phyloP scores from a whole-genome alignment of 2,113 vertebrate species.

The Lycocorax pyrrhopterus region DNA sequence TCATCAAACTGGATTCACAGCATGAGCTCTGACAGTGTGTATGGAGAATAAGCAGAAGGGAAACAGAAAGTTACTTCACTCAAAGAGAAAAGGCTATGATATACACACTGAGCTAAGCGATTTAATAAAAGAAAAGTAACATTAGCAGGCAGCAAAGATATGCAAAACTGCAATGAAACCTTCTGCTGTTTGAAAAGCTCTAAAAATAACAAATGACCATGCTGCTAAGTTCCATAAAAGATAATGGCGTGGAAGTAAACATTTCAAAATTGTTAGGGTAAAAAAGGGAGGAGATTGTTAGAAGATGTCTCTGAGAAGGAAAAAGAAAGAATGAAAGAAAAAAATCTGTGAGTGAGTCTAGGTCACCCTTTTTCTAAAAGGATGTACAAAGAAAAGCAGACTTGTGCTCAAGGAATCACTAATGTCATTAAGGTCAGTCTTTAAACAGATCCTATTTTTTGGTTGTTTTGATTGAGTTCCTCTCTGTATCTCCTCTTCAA shows the following conservation, averaged over 20 bases:
- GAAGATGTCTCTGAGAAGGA: neutral
- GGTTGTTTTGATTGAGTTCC: neutral
- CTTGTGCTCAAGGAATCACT: neutral
- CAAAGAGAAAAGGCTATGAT: neutral
- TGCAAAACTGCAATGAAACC: slow-evolving; percentile 11
- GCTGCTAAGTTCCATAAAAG: slow-evolving; percentile 12
- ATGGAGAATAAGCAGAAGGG: neutral
- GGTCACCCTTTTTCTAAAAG: neutral
- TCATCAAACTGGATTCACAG: neutral
- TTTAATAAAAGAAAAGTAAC: neutral
- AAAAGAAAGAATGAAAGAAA: neutral
- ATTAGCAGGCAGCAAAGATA: slow-evolving; percentile 25
- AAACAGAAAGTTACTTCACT: slow-evolving; percentile 2
- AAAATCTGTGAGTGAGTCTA: neutral
- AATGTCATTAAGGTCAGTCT: neutral
- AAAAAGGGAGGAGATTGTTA: neutral
- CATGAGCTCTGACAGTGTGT: neutral
- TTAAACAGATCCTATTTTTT: neutral
- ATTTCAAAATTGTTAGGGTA: slow-evolving; percentile 9
- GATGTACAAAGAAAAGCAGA: neutral
- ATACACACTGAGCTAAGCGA: neutral
- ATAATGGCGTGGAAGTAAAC: slow-evolving; percentile 48
- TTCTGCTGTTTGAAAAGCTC: slow-evolving; percentile 36
- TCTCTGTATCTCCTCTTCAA: neutral
- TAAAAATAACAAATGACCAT: slow-evolving; percentile 44